phyloP scores from a whole-genome alignment of 2,113 vertebrate species.

The Corvus hawaiiensis region DNA sequence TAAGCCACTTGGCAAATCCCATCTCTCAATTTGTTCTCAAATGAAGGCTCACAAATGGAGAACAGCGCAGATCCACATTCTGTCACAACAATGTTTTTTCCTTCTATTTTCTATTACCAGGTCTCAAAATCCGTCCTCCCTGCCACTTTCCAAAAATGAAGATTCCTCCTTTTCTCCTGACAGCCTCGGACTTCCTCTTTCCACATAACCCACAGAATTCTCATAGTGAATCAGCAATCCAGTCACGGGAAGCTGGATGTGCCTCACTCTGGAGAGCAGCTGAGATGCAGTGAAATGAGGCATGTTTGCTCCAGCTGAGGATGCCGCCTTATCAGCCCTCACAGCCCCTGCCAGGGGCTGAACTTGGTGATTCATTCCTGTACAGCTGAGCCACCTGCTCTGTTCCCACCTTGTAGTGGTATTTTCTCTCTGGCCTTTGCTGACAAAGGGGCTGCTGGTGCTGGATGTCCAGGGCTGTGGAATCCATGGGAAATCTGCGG shows the following conservation, averaged over 20 bases:
- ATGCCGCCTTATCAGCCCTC: neutral
- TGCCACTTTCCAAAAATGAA: neutral
- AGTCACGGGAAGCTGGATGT: neutral
- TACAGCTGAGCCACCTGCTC: neutral
- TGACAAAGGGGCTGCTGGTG: neutral
- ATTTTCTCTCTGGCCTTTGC: neutral
- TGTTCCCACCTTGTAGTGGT: neutral
- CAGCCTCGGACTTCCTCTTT: neutral
- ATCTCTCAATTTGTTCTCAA: neutral
- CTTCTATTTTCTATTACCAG: neutral
- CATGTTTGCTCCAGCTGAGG: neutral
- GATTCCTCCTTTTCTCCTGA: neutral
- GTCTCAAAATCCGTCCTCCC: neutral
- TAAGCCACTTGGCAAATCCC: neutral
- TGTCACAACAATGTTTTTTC: neutral
- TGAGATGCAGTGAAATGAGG: neutral
- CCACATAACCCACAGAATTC: neutral
- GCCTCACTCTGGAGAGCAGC: neutral
- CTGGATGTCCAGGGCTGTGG: neutral
- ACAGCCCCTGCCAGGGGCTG: neutral
- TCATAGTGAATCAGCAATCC: neutral
- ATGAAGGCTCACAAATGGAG: neutral
- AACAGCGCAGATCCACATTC: neutral
- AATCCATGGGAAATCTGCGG: accelerated
- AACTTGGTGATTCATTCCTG: neutral